Evolutionary conservation across 2,113 vertebrate genomes (phyloP), one percentile per base, ranked within the genome.

Genomic region (Cromileptes altivelis): DNA sequence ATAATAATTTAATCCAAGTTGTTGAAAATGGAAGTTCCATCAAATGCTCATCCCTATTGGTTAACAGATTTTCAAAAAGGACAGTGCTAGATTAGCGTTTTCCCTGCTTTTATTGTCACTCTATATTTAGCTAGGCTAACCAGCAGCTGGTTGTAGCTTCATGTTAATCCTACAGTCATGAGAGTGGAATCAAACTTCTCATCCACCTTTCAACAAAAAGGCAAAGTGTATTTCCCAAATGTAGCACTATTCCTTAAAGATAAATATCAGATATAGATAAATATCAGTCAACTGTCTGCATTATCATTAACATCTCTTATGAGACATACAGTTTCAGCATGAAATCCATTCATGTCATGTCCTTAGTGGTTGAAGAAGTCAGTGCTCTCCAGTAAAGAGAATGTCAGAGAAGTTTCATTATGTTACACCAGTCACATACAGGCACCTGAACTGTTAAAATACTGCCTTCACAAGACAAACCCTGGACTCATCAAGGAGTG

Each of bases 301-400:
- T 82, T 40, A 67, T 63, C 49, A 52, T 15, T 33, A 9, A 42
- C 0, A 2, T 73, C 42, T 80, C 33, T 19, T 57, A 17, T 3
- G 25, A 33, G 14, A 56, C 19, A 15, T 42, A 19, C 23, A 64
- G 52, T 45, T 67, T 67, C n/a, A 74, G 40, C 62, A 78, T 21
- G 27, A 68, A 52, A 76, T 62, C 21, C 25, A 64, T 68, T 70
- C 30, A 52, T 3, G 45, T 47, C 23, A n/a, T 25, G 37, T 72
- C 61, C 15, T 42, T 77, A 73, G 85, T 85, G 89, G 75, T 85
- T 74, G 18, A 45, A 69, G 60, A 73, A 57, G 68, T 81, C 80
- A 80, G 85, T 65, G 86, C 85, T 84, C 64, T 76, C 72, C 67
- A 49, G 75, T 75, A 15, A 27, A 33, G 70, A 83, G 62, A 67